Evolutionary conservation across 2,888 invertebrate species (phyloP).

Genomic region (Tricholauxania praeusta): DNA sequence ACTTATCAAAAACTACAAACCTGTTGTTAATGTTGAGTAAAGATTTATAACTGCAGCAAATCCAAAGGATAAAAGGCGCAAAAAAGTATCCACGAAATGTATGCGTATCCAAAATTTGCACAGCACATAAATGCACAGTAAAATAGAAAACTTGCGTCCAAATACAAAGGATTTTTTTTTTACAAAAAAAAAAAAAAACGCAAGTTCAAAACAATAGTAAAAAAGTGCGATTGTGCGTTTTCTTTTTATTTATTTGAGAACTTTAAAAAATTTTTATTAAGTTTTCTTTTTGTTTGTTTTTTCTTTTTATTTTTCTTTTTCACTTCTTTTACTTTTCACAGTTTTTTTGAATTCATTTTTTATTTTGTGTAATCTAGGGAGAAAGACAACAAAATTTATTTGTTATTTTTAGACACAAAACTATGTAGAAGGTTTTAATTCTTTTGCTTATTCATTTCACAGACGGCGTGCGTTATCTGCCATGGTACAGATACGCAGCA

Average conservation of each 20-base stretch:
- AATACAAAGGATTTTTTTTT: background rate
- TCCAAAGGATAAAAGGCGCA: too few relatives aligned
- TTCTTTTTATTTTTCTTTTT: too few relatives aligned
- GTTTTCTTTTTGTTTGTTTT: background rate
- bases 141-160: too few relatives aligned
- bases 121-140: too few relatives aligned
- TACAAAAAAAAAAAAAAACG: background rate
- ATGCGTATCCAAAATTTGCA: too few relatives aligned
- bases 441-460: background rate
- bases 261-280: background rate
- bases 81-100: too few relatives aligned
- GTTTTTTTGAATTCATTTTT: background rate
- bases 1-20: too few relatives aligned
- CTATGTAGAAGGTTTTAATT: conserved; percentile 15
- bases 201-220: conserved; percentile 1
- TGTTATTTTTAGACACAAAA: conserved; percentile 20
- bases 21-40: too few relatives aligned
- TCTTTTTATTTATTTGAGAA: background rate
- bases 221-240: too few relatives aligned
- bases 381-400: background rate
- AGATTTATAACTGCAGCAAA: too few relatives aligned
- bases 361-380: background rate
- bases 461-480: too few relatives aligned
- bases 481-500: too few relatives aligned
- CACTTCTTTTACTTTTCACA: conserved; percentile 13